Percentiles rank a stretch among this genome's conserved stretches.
These are phyloP conservation scores for Syrrhaptes paradoxus DNA, from an alignment of 2,113 vertebrate species.

Conservation along the genomic window DNA sequence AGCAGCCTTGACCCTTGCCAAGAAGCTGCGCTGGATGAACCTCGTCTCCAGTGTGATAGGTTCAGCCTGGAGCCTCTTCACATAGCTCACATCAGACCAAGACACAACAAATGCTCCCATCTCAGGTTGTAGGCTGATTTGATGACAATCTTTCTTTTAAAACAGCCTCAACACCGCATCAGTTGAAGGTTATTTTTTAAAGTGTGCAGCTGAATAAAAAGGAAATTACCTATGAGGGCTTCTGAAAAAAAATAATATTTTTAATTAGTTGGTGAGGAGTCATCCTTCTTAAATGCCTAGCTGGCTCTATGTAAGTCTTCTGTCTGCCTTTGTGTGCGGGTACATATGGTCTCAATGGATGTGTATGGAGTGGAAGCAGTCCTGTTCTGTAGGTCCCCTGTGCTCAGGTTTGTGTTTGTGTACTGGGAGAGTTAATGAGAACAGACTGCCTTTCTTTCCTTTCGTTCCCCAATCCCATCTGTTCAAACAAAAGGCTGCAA, in stretches of 20 bases:
- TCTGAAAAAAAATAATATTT: background rate
- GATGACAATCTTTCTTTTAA: background rate
- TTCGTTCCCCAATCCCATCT: conserved; percentile 80
- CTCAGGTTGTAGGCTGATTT: background rate
- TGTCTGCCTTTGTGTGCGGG: conserved; percentile 65
- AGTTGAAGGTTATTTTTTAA: conserved; percentile 29
- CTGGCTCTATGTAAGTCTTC: conserved; percentile 7
- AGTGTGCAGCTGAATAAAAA: background rate
- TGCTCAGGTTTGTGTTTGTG: conserved; percentile 81
- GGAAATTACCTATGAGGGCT: background rate
- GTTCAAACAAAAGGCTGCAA: conserved; percentile 86
- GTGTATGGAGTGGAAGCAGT: conserved; percentile 68
- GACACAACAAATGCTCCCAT: background rate
- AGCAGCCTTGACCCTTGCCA: background rate
- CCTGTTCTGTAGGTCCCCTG: conserved; percentile 70
- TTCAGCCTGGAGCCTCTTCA: background rate
- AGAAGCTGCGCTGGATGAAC: background rate
- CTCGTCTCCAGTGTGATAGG: background rate
- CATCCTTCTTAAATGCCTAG: conserved; percentile 51
- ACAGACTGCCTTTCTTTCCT: conserved; percentile 82
- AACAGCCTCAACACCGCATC: background rate
- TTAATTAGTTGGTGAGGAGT: conserved; percentile 42
- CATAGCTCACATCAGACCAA: background rate
- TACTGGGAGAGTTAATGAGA: conserved; percentile 83
- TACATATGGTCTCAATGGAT: conserved; percentile 65